Evolutionary conservation across 2,888 invertebrate genomes (phyloP), one percentile per base, ranked within the genome.

Genomic region (Melieria picta): DNA sequence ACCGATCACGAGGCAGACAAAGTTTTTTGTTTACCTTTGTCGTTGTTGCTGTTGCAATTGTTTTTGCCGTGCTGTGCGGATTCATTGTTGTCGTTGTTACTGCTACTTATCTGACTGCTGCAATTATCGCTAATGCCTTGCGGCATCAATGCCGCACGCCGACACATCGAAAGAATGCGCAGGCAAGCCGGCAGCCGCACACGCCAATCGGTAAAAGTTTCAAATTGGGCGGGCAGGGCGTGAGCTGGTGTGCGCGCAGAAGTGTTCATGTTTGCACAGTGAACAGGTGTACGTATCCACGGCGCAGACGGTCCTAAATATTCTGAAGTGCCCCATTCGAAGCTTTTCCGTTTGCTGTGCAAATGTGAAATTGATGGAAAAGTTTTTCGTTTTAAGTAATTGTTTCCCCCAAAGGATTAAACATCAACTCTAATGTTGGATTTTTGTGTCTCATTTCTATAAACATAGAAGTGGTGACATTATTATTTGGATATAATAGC

Each of bases 301-400:
- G 10, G 9, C n/a, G 16, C 30, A 45, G n/a, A 45, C 45, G 45
- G 45, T 45, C 45, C 45, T 43, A 11, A 61, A 43, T 61, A 11
- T 11, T 52, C 11, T 52, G 11, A n/a, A 52, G n/a, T 52, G 11
- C 13, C 45, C 10, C 10, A 10, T 46, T 43, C 10, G 13, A 61
- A 46, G 45, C 45, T 61, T 43, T 45, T 61, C 45, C 45, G n/a
- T 61, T 46, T 69, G 30, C 65, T 55, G 56, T 10, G 52, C 52
- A 52, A 30, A 30, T 30, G 30, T 30, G 30, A 52, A n/a, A 52
- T 52, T 30, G 46, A 61, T 46, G 61, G 42, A 43, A 61, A 61
- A 61, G 10, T 61, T 61, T 69, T 67, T 58, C 7, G 48, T 16
- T 67, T 66, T 58, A 48, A 60, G 50, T 68, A 68, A 68, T 68